Evolutionary conservation across 2,113 vertebrate species (phyloP).

Genomic region (Heptranchias perlo): DNA sequence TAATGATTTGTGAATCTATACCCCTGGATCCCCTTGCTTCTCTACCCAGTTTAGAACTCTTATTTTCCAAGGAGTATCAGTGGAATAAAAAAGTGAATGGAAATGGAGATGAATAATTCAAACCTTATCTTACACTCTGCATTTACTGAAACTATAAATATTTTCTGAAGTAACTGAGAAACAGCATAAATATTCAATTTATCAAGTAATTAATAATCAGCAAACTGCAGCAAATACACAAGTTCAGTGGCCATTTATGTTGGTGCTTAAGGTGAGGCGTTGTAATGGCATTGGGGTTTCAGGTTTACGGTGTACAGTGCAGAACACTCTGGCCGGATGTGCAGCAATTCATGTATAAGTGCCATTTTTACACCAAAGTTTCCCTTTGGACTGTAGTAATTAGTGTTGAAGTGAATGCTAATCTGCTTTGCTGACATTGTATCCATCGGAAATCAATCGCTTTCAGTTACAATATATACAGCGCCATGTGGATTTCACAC

Average conservation of each 20-base stretch:
- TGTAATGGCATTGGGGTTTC: background rate
- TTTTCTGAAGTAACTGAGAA: background rate
- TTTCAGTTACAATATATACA: background rate
- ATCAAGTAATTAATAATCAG: background rate
- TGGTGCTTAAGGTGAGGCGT: background rate
- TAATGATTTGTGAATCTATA: background rate
- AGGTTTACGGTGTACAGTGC: background rate
- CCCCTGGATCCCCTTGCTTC: background rate
- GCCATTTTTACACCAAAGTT: background rate
- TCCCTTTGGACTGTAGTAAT: background rate
- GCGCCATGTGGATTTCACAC: too few species aligned
- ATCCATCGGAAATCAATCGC: background rate
- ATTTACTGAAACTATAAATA: slow-evolving; percentile 3
- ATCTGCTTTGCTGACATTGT: background rate
- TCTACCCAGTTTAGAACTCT: background rate
- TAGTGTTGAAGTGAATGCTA: background rate
- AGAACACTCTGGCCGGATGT: background rate
- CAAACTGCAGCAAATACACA: background rate
- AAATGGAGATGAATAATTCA: background rate
- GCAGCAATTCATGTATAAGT: background rate
- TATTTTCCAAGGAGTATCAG: background rate
- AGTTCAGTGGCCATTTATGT: background rate
- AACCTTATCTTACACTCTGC: background rate
- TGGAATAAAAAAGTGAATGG: background rate
- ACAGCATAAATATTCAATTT: background rate